Conservation (phyloP, 1,140 invertebrate species). For the Heterodera carotae region DNA sequence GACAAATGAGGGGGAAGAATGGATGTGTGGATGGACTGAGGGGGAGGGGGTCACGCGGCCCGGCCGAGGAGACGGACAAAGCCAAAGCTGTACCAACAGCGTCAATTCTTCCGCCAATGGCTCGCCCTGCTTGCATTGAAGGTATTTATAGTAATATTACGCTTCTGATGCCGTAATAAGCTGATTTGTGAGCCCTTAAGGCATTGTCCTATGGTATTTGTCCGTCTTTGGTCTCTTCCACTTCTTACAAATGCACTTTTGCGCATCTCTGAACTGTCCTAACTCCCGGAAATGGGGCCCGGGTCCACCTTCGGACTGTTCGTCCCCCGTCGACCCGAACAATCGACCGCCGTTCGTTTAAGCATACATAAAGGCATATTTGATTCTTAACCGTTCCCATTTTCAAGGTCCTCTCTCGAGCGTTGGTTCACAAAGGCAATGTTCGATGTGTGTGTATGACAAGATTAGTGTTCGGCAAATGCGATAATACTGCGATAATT, state of each 20-base stretch:
- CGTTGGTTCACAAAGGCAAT: conserved; percentile 47
- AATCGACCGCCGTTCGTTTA: conserved; percentile 11
- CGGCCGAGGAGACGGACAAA: too few relatives aligned
- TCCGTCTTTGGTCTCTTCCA: neutral
- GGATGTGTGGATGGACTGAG: too few relatives aligned
- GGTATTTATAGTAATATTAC: neutral
- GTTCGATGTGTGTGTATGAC: conserved; percentile 47
- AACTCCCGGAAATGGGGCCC: conserved; percentile 3
- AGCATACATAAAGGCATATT: neutral
- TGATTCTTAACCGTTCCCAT: neutral
- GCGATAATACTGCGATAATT: too few relatives aligned
- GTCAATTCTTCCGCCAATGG: too few relatives aligned
- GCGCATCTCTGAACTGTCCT: conserved; percentile 5
- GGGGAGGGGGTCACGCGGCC: too few relatives aligned
- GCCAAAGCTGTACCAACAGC: too few relatives aligned
- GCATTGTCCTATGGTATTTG: neutral
- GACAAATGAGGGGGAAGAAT: too few relatives aligned
- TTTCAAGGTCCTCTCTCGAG: conserved; percentile 36
- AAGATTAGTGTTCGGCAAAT: too few relatives aligned
- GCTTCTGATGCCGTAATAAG: too few relatives aligned
- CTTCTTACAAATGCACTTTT: neutral
- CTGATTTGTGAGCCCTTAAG: too few relatives aligned
- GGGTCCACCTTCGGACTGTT: conserved; percentile 20
- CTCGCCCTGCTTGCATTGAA: neutral
- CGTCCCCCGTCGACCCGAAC: conserved; percentile 29